phyloP scores from a whole-genome alignment of 2,888 invertebrate species.

The Acleris emargana region DNA sequence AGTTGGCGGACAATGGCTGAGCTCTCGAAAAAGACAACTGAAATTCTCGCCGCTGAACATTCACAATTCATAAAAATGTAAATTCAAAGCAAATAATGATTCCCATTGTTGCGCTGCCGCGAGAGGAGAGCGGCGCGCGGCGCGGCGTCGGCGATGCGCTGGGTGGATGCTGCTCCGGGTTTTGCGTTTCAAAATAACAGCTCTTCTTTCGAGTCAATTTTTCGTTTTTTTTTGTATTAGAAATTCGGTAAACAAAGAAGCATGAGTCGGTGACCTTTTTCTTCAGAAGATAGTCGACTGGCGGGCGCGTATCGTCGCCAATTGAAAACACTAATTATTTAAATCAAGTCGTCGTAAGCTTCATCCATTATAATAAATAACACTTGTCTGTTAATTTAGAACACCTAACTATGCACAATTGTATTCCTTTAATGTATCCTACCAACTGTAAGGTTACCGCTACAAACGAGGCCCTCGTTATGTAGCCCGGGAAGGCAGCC shows the following conservation, averaged over 20 bases:
- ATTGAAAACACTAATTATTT: no score
- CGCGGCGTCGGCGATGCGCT: background rate
- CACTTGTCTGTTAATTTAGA: no score
- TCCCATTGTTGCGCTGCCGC: constrained; percentile 20
- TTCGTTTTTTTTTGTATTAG: no score
- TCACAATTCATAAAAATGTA: constrained; percentile 28
- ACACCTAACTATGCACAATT: constrained; percentile 8
- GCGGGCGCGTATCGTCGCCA: no score
- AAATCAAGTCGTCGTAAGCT: no score
- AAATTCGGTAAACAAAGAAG: no score
- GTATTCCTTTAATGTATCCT: constrained; percentile 20
- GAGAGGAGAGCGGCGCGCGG: no score
- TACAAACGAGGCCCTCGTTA: constrained; percentile 61
- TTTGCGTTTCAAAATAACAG: background rate
- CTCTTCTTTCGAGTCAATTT: no score
- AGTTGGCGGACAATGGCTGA: constrained; percentile 23
- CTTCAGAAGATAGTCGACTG: no score
- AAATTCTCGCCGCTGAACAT: constrained; percentile 18
- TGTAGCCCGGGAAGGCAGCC: constrained; percentile 48
- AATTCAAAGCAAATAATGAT: constrained; percentile 26
- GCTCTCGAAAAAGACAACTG: constrained; percentile 25
- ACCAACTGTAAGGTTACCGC: constrained; percentile 54
- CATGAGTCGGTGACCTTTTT: no score
- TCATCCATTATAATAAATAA: no score
- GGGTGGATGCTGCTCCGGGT: background rate